Conservation (phyloP, 2,797 vertebrate species). For the Cuculus canorus region DNA sequence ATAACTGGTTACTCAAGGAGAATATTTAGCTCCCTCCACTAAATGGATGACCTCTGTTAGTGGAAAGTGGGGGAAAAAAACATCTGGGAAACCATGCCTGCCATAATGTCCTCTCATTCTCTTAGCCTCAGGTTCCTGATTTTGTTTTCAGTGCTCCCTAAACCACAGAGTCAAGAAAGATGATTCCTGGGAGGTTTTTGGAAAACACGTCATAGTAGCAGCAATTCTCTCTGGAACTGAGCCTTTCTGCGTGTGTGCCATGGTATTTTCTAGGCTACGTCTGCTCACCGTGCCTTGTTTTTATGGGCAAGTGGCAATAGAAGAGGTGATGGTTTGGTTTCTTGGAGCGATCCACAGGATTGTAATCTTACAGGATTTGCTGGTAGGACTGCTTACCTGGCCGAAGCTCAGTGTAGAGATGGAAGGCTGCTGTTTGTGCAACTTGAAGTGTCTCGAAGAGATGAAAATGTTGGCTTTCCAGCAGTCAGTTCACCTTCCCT, state of each 20-base stretch:
- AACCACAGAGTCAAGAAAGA: not conserved
- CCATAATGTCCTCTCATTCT: not conserved
- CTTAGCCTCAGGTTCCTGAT: not conserved
- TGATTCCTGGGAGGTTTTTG: not conserved
- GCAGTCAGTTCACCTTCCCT: not conserved
- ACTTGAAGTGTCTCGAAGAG: not conserved
- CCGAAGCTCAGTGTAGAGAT: not conserved
- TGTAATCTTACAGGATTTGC: not conserved
- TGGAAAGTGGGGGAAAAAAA: not conserved
- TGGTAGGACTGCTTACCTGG: not conserved
- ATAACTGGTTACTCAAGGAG: not conserved
- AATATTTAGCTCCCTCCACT: not conserved
- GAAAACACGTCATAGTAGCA: not conserved
- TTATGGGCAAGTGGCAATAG: not conserved
- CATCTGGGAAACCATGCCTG: not conserved
- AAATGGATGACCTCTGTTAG: not conserved
- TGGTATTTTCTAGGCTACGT: not conserved
- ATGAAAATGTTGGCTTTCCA: not conserved
- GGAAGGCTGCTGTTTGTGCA: not conserved
- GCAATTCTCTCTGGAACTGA: not conserved
- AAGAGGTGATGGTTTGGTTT: not conserved
- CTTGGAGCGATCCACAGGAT: not conserved
- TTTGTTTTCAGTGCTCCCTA: not conserved
- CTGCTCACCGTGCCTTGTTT: rapidly evolving
- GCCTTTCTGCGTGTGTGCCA: rapidly evolving